Conservation (phyloP, 2,888 invertebrate genomes). For the Trichogramma dendrolimi region DNA sequence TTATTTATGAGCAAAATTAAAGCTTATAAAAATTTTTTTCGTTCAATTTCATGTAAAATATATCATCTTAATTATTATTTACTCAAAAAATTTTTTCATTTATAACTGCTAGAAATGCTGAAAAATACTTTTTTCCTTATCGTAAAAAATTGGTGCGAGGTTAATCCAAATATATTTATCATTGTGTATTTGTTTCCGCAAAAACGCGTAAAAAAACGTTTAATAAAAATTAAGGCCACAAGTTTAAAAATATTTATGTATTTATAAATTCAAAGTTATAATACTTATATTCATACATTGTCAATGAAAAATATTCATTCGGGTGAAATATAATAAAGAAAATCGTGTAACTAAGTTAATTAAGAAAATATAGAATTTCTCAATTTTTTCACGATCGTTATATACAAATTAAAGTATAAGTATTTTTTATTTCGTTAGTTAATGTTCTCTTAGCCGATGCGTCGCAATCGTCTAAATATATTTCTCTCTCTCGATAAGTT, state of each 20-base stretch:
- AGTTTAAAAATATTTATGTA: conserved; percentile 36
- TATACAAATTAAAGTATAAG: conserved; percentile 28
- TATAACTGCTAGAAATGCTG: not conserved
- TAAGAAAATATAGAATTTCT: conserved; percentile 21
- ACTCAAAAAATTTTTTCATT: conserved; percentile 1
- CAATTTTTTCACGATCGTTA: conserved; percentile 20
- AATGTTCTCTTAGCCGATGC: conserved; percentile 1
- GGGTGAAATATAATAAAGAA: conserved; percentile 24
- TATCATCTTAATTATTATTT: not conserved
- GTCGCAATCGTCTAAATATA: conserved; percentile 15
- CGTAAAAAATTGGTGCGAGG: no score
- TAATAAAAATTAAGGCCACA: conserved; percentile 18
- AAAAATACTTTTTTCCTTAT: no score
- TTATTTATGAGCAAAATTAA: no score
- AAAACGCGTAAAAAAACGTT: not conserved
- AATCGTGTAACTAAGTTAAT: conserved; percentile 16
- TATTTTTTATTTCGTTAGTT: conserved; percentile 21
- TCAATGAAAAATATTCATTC: conserved; percentile 19
- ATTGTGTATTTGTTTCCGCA: no score
- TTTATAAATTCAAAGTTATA: conserved; percentile 39
- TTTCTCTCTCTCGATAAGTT: conserved; percentile 9
- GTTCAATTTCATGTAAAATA: no score
- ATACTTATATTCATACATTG: conserved; percentile 23
- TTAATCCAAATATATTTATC: no score
- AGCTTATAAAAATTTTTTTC: no score